A percentile compares a stretch with the other conserved stretches of the same genome.
Evolutionary conservation across 2,797 vertebrate genomes (phyloP).

Genomic region (Notoglanidium macrostoma): DNA sequence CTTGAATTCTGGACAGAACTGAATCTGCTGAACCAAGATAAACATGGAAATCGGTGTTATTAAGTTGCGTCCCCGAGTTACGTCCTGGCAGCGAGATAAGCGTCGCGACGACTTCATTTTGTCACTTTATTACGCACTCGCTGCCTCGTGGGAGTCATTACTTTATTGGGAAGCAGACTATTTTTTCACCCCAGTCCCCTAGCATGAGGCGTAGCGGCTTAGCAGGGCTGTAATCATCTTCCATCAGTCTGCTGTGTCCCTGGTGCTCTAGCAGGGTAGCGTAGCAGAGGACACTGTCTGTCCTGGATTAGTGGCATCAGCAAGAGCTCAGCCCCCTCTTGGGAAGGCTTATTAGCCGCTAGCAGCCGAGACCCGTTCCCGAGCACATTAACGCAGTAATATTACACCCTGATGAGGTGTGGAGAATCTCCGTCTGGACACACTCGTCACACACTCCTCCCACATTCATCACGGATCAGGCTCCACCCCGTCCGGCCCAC

Average conservation of each 20-base stretch:
- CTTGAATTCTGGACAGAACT: neutral
- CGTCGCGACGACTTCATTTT: conserved; percentile 25
- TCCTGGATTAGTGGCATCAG: conserved; percentile 49
- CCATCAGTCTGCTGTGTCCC: conserved; percentile 44
- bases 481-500: neutral
- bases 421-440: conserved; percentile 51
- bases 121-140: conserved; percentile 16
- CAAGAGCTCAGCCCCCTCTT: conserved; percentile 27
- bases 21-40: conserved; percentile 54
- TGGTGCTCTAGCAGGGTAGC: conserved; percentile 25
- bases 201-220: conserved; percentile 45
- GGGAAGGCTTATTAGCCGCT: conserved; percentile 47
- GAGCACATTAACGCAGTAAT: conserved; percentile 42
- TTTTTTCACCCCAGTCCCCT: conserved; percentile 26
- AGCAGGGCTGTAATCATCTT: conserved; percentile 50
- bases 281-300: conserved; percentile 25
- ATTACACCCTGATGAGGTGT: conserved; percentile 52
- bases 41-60: conserved; percentile 52
- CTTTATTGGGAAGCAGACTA: conserved; percentile 37
- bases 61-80: conserved; percentile 38
- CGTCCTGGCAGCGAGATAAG: conserved; percentile 50
- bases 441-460: conserved; percentile 26
- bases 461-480: neutral
- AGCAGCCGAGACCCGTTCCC: conserved; percentile 28
- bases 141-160: conserved; percentile 41